Base-by-base conservation (phyloP, 2,888 invertebrate species). In the Chrysodeixis includens region DNA sequence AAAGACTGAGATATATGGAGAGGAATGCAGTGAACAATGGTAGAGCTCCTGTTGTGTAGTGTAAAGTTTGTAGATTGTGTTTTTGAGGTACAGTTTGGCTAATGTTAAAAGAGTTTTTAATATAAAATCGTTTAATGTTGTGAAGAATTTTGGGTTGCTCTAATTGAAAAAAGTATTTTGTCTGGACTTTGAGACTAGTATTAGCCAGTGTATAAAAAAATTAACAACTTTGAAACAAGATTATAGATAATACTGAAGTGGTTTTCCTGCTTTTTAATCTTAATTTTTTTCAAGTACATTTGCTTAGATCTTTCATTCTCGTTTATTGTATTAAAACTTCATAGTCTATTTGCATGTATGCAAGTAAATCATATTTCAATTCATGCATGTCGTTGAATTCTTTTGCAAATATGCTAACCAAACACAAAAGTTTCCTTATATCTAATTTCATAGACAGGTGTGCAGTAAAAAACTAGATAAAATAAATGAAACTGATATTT, bases 1-100 rank as follows among this genome's bases (percentile, higher is more conserved):
- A 76, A 76, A 69, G 74, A 56, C 59, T 30, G 8, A 70, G 49
- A 62, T 66, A 66, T 69, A 35, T 40, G 26, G 8, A 32, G 26
- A 26, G 20, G 46, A 67, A 68, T 30, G 44, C 58, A 40, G 51
- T 52, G 40, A 8, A 60, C 44, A 52, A 61, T 52, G 60, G 30
- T 56, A 51, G n/a, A 49, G 51, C 20, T 54, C 55, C 18, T 56
- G 40, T 22, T 9, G 40, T 12, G 30, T 44, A 44, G 7, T 35
- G 35, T 35, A 1, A 12, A 3, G 3, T 1, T 16, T 35, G 35
- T 35, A 1, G 35, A 3, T 1, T 1, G 12, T 35, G 12, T 35
- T 2, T 35, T 35, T 35, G 35, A 3, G 14, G 35, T 4, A 35
- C 0, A 14, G 5, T 35, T 35, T 35, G 35, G 4, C 14, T 35